Conservation (phyloP, 2,797 vertebrate species). For the Gouania willdenowi region DNA sequence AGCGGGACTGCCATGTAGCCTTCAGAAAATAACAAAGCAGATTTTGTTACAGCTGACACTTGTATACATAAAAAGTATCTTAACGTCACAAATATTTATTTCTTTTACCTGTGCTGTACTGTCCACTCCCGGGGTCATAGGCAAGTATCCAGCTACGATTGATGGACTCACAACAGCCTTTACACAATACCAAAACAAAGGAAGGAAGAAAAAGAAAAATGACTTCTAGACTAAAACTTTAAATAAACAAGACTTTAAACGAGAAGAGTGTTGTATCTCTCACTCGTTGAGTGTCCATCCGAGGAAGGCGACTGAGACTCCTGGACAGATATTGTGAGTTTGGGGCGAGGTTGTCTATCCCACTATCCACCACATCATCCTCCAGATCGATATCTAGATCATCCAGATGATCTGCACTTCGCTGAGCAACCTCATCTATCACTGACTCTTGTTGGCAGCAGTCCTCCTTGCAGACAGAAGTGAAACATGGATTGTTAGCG, state of each 20-base stretch:
- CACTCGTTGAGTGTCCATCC: slow-evolving; percentile 66
- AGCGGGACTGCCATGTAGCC: slow-evolving; percentile 72
- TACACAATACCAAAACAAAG: slow-evolving; percentile 7
- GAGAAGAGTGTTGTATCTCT: neutral
- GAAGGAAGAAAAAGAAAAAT: neutral
- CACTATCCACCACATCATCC: slow-evolving; percentile 56
- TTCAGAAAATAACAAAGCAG: neutral
- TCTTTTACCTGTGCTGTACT: slow-evolving; percentile 71
- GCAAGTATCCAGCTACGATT: slow-evolving; percentile 82
- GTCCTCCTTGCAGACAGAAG: slow-evolving; percentile 53
- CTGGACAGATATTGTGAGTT: slow-evolving; percentile 55
- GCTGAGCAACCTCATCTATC: slow-evolving; percentile 73
- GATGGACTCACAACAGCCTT: slow-evolving; percentile 51
- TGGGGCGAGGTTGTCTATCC: slow-evolving; percentile 40
- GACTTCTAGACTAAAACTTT: neutral
- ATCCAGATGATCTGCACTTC: slow-evolving; percentile 79
- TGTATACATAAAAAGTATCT: neutral
- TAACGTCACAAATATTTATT: neutral
- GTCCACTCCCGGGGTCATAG: slow-evolving; percentile 86
- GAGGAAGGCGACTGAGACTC: slow-evolving; percentile 62
- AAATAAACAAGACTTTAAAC: too few species aligned
- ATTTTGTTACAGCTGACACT: too few species aligned
- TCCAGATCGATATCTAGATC: slow-evolving; percentile 67
- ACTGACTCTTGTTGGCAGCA: slow-evolving; percentile 52
- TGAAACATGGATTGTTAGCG: neutral